Evolutionary conservation across 2,797 vertebrate genomes (phyloP).

Genomic region (Avahi laniger): DNA sequence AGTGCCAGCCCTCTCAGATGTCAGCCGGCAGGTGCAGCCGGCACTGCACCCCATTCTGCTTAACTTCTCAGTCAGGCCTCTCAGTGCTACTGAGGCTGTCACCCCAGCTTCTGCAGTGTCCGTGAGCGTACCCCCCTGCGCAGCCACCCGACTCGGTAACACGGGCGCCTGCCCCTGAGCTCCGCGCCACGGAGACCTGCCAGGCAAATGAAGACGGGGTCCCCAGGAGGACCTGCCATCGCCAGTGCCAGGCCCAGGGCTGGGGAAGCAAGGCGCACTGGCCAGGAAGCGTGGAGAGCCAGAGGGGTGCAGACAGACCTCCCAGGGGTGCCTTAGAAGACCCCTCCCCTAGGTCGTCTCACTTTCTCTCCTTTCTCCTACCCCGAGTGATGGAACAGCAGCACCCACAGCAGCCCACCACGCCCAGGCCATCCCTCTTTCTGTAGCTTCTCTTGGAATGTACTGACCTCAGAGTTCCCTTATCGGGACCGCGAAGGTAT

Average conservation of each 20-base stretch:
- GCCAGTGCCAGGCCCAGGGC: background rate
- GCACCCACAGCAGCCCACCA: no score
- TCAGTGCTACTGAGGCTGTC: constrained; percentile 77
- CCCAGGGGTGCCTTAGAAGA: background rate
- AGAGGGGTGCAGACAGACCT: background rate
- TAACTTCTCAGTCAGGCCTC: constrained; percentile 80
- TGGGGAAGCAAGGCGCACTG: background rate
- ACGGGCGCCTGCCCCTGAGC: constrained; percentile 68
- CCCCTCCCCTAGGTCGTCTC: no score
- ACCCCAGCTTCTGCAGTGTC: constrained; percentile 74
- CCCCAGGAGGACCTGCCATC: background rate
- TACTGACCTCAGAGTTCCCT: background rate
- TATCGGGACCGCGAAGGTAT: background rate
- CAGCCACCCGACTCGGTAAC: constrained; percentile 73
- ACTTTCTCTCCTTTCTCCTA: background rate
- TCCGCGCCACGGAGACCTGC: constrained; percentile 74
- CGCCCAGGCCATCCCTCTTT: background rate
- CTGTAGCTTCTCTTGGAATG: background rate
- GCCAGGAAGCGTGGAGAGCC: background rate
- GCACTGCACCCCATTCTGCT: constrained; percentile 72
- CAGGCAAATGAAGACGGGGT: constrained; percentile 74
- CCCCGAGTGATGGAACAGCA: background rate
- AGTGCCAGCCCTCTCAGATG: constrained; percentile 83
- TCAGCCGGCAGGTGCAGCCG: constrained; percentile 77
- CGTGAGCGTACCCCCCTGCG: constrained; percentile 72